Base-by-base conservation (phyloP, 2,888 invertebrate species). In the Cerastoderma edule region DNA sequence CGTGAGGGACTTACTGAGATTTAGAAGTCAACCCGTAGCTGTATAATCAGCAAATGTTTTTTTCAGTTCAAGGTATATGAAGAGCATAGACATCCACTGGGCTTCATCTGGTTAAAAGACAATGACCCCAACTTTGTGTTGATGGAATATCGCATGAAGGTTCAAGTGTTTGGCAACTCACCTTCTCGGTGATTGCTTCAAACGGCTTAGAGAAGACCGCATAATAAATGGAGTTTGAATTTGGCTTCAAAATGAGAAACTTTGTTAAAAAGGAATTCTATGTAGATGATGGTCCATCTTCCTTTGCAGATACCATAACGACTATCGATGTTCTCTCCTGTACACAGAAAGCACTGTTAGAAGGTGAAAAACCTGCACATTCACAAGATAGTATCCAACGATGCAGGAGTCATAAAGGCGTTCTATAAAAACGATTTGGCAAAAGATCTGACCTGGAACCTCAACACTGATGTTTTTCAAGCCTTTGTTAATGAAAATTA, bases 281-380 rank as follows among this genome's bases (percentile, higher is more conserved):
- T 69, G 83, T 83, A 16, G 86, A 86, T 46, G 83, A 85, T 56
- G 84, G 74, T 1, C 63, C 85, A 3, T 30, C 67, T 8, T 84
- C 84, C 33, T 24, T 57, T 28, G 44, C 72, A 2, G 67, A 72
- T 16, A 39, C 28, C 19, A 35, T 60, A n/a, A 46, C 56, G 39
- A 68, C 74, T 10, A 56, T 80, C 19, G 71, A 73, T 44, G 53
- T 83, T 13, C n/a, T 84, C 16, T 69, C 56, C 27, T 64, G 74
- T 27, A 84, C 85, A 13, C 81, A 80, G 44, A 33, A 48, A 28
- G 67, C 70, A 16, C 54, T 78, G 8, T n/a, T 16, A 22, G 46
- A 44, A 56, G 44, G 39, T 5, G 66, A 56, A 16, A n/a, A 72
- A 72, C 10, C n/a, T 72, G 10, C 5, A 57, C 0, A 28, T 72